These are phyloP conservation scores for Rhyacophila evoluta DNA, from an alignment of 2,888 invertebrate genomes.

Conservation along the genomic window DNA sequence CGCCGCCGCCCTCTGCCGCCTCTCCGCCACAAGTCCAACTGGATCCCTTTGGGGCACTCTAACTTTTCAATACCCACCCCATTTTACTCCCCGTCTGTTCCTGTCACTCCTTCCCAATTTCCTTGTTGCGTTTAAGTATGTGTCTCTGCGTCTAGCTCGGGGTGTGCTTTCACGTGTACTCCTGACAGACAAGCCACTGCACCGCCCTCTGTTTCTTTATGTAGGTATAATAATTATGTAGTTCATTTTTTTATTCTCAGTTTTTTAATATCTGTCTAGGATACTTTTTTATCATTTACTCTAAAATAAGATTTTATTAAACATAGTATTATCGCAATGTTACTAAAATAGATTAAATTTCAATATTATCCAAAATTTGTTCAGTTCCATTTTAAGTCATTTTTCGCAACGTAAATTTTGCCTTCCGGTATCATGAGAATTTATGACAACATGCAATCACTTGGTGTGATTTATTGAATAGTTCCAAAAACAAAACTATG, in stretches of 20 bases:
- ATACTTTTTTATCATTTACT: too few relatives aligned
- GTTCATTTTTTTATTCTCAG: background rate
- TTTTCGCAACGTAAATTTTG: too few relatives aligned
- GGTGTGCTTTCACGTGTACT: conserved; percentile 25
- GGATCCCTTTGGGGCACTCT: conserved; percentile 54
- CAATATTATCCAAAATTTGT: too few relatives aligned
- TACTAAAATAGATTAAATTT: too few relatives aligned
- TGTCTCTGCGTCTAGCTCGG: conserved; percentile 3
- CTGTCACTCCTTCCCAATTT: background rate
- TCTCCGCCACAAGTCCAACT: conserved; percentile 44
- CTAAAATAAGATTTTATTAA: too few relatives aligned
- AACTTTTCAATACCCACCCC: conserved; percentile 28
- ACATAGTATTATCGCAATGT: too few relatives aligned
- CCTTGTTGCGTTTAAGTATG: background rate
- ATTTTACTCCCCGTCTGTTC: background rate
- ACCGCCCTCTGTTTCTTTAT: conserved; percentile 48
- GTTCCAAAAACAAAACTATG: too few relatives aligned
- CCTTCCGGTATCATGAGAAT: too few relatives aligned
- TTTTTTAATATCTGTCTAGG: too few relatives aligned
- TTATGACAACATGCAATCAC: too few relatives aligned
- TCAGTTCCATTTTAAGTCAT: too few relatives aligned
- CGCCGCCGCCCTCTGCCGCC: conserved; percentile 39
- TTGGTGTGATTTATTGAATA: too few relatives aligned
- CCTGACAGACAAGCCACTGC: conserved; percentile 20
- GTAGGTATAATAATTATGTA: conserved; percentile 40